Conservation (phyloP, 1,140 invertebrate genomes). For the Holcopasites calliopsidis region DNA sequence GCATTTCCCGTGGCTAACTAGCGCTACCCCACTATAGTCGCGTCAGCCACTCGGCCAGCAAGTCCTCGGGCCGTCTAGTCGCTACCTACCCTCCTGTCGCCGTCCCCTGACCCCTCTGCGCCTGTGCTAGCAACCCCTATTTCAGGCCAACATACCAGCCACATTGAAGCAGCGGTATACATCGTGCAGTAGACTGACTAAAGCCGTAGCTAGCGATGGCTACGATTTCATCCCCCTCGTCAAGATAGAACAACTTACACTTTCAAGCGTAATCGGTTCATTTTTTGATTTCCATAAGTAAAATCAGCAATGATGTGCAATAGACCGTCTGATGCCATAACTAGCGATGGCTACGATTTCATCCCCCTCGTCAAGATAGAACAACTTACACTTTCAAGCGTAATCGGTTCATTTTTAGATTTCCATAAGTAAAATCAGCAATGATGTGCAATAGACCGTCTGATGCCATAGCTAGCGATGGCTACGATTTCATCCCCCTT, state of each 20-base stretch:
- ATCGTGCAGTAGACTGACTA: conserved; percentile 28
- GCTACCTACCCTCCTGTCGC: conserved; percentile 44
- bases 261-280: too few relatives aligned
- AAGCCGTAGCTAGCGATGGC: conserved; percentile 26
- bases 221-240: neutral
- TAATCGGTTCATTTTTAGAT: too few relatives aligned
- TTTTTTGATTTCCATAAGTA: too few relatives aligned
- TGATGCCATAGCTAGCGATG: conserved; percentile 22
- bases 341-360: conserved; percentile 21
- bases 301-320: too few relatives aligned
- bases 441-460: conserved; percentile 31
- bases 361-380: neutral
- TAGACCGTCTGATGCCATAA: conserved; percentile 22
- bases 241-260: neutral
- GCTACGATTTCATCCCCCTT: neutral
- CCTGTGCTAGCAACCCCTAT: conserved; percentile 2
- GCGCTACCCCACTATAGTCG: conserved; percentile 64
- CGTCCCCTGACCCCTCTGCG: conserved; percentile 34
- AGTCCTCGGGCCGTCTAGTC: conserved; percentile 68
- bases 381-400: too few relatives aligned
- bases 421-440: too few relatives aligned
- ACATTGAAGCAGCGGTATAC: conserved; percentile 31
- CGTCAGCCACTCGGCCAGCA: conserved; percentile 77
- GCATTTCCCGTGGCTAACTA: conserved; percentile 72
- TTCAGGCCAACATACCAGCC: conserved; percentile 57